Conservation (phyloP, 2,113 vertebrate species). For the Neopipo cinnamomea region DNA sequence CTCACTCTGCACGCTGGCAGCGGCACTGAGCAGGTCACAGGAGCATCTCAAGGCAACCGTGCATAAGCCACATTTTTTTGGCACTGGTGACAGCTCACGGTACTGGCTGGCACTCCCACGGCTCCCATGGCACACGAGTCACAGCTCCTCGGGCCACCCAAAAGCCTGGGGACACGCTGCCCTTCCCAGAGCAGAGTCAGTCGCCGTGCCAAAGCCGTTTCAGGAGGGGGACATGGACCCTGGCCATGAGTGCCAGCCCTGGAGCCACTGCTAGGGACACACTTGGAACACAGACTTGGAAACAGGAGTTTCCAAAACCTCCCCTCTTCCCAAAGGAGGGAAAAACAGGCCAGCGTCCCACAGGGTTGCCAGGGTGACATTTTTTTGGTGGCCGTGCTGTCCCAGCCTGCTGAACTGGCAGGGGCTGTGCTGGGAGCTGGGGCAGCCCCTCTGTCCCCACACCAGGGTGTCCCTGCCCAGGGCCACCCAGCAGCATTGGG, state of each 20-base stretch:
- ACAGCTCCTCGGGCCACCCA: accelerated
- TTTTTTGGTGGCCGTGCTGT: not conserved
- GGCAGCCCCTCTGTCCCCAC: not conserved
- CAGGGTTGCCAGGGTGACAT: not conserved
- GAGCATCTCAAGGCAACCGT: not conserved
- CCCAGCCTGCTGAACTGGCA: not conserved
- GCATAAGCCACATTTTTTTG: not conserved
- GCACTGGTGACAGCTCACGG: accelerated
- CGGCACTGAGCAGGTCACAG: not conserved
- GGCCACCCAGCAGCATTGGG: not conserved
- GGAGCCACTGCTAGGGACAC: not conserved
- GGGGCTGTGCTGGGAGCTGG: not conserved
- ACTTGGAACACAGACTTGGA: accelerated
- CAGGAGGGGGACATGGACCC: accelerated
- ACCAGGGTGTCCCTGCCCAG: not conserved
- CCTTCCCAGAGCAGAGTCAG: not conserved
- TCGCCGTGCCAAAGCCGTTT: accelerated
- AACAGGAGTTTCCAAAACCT: not conserved
- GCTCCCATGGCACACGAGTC: not conserved
- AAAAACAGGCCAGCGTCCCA: not conserved
- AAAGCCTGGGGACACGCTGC: not conserved
- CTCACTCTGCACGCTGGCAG: not conserved
- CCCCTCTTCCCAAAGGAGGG: not conserved
- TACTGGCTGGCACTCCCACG: not conserved
- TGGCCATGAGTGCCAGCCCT: not conserved